Evolutionary conservation across 2,113 vertebrate genomes (phyloP).

Genomic region (Colaptes auratus): DNA sequence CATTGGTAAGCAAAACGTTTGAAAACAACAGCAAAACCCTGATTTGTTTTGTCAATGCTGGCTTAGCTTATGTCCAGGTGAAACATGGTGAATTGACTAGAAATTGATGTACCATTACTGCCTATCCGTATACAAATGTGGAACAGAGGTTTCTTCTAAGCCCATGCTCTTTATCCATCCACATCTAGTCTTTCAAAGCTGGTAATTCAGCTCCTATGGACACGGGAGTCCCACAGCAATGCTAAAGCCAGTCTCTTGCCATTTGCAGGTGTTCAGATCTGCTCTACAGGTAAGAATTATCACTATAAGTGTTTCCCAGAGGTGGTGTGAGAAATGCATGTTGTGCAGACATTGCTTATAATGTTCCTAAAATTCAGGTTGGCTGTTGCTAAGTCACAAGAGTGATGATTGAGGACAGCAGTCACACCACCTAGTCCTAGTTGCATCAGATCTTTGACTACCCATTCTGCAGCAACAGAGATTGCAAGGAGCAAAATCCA

Average conservation of each 20-base stretch:
- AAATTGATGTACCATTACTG: not conserved
- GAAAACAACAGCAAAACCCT: not conserved
- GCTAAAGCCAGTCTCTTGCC: not conserved
- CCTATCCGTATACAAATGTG: rapidly evolving
- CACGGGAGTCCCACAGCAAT: too few relatives aligned
- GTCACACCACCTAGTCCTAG: not conserved
- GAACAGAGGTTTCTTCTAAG: not conserved
- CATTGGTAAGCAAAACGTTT: not conserved
- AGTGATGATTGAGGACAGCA: not conserved
- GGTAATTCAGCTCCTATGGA: rapidly evolving
- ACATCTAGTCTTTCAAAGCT: not conserved
- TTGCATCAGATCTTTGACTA: not conserved
- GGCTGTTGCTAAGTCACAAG: not conserved
- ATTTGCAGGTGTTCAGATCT: rapidly evolving
- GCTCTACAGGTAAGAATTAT: rapidly evolving
- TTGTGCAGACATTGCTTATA: rapidly evolving
- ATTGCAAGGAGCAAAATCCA: not conserved
- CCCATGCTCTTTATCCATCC: rapidly evolving
- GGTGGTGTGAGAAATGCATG: rapidly evolving
- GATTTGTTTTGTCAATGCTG: not conserved
- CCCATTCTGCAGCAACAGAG: not conserved
- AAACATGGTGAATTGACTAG: not conserved
- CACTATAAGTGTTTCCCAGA: not conserved
- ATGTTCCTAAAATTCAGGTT: not conserved
- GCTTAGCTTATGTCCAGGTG: not conserved